A percentile compares a stretch with the other conserved stretches of the same genome.
Conservation (phyloP, 2,113 vertebrate species). For the Lasiurus cinereus region DNA sequence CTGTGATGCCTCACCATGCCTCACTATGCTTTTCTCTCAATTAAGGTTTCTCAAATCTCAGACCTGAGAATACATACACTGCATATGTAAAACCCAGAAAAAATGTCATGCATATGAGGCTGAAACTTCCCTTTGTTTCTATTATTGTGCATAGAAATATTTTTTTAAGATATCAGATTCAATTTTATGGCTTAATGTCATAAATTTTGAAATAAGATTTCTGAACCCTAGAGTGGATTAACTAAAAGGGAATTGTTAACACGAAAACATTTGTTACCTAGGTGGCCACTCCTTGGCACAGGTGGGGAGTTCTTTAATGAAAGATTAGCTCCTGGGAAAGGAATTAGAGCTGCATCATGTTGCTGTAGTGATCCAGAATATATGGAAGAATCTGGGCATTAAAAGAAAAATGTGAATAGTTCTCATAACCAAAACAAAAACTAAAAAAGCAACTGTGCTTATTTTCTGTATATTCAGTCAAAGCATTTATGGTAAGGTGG, state of each 20-base stretch:
- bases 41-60: background rate
- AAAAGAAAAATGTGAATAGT: background rate
- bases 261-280: background rate
- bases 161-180: conserved; percentile 40
- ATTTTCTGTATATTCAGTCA: background rate
- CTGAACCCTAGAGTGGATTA: background rate
- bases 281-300: background rate
- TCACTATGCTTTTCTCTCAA: background rate
- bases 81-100: background rate
- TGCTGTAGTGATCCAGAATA: background rate
- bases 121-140: background rate
- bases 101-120: background rate
- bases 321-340: background rate
- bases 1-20: fast-evolving
- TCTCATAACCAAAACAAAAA: background rate
- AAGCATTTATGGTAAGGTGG: background rate
- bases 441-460: background rate
- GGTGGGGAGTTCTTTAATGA: background rate
- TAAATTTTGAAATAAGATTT: conserved; percentile 3
- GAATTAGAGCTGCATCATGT: background rate
- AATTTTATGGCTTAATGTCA: background rate
- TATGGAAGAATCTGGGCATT: background rate
- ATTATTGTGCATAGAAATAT: background rate
- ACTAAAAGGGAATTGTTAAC: background rate
- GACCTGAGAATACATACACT: background rate